These are phyloP conservation scores for Cariama cristata DNA, from an alignment of 2,113 vertebrate species.

Conservation along the genomic window DNA sequence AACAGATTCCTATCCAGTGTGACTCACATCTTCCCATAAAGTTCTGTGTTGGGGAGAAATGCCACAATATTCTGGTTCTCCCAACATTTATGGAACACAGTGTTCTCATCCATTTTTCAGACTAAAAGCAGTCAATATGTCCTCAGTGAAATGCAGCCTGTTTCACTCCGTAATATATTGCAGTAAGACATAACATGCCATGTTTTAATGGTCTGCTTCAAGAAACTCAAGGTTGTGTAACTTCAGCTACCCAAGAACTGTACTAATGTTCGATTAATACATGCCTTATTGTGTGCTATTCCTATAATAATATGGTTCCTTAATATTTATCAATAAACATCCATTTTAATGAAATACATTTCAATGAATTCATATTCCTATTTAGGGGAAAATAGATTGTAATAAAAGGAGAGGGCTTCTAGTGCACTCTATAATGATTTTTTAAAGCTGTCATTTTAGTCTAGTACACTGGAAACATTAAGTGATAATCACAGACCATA, in stretches of 20 bases:
- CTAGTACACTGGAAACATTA: neutral
- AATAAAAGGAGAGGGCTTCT: constrained; percentile 1
- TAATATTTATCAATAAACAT: constrained; percentile 20
- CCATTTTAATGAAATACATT: constrained; percentile 14
- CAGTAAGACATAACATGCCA: neutral
- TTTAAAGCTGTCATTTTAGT: constrained; percentile 23
- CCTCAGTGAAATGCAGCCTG: neutral
- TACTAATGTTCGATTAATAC: neutral
- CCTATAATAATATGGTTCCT: neutral
- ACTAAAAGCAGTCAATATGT: neutral
- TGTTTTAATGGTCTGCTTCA: neutral
- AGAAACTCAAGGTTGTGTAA: neutral
- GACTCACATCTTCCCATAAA: constrained; percentile 42
- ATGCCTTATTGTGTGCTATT: neutral
- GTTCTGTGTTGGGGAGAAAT: constrained; percentile 28
- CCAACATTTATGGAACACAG: constrained; percentile 19
- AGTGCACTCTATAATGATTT: neutral
- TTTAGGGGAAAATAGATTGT: neutral
- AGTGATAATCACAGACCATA: constrained; percentile 1
- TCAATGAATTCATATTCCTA: neutral
- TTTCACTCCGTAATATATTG: neutral
- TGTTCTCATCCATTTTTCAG: constrained; percentile 3
- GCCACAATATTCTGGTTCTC: neutral
- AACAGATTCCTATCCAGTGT: constrained; percentile 18
- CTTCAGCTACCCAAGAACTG: neutral